phyloP scores from a whole-genome alignment of 1,140 invertebrate species.

The Sarcophaga peregrina region DNA sequence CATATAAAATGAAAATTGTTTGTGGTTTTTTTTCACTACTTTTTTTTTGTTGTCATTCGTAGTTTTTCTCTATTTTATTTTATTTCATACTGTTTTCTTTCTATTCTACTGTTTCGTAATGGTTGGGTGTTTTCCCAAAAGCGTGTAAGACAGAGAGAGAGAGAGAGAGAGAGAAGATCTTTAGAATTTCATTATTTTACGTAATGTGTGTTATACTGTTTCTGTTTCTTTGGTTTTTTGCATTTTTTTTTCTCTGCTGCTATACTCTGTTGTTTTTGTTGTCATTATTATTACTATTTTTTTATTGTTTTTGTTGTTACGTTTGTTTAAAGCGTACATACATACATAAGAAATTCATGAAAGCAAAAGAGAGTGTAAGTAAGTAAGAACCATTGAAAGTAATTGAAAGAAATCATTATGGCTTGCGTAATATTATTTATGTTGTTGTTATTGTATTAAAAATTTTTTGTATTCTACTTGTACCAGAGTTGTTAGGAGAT shows the following conservation, averaged over 20 bases:
- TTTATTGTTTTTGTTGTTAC: no score
- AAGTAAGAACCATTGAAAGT: slow-evolving; percentile 8
- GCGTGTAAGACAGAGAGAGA: not conserved
- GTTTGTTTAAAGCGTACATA: no score
- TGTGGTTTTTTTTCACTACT: not conserved
- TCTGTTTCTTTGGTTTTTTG: not conserved
- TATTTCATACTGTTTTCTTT: not conserved
- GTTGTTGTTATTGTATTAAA: not conserved
- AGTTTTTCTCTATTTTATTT: not conserved
- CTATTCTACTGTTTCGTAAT: not conserved
- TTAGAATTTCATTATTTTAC: slow-evolving; percentile 2
- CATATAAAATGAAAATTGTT: not conserved
- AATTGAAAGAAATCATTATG: not conserved
- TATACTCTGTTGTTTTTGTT: not conserved
- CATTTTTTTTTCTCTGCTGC: not conserved
- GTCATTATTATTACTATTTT: not conserved
- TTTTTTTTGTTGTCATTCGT: not conserved
- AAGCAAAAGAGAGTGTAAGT: slow-evolving; percentile 13
- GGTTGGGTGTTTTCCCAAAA: not conserved
- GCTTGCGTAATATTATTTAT: not conserved
- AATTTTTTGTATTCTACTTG: not conserved
- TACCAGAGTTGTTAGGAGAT: not conserved
- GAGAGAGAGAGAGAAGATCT: not conserved
- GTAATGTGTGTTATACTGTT: not conserved
- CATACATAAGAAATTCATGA: not conserved